Conservation (phyloP, 2,888 invertebrate species). For the Ophion costatus region DNA sequence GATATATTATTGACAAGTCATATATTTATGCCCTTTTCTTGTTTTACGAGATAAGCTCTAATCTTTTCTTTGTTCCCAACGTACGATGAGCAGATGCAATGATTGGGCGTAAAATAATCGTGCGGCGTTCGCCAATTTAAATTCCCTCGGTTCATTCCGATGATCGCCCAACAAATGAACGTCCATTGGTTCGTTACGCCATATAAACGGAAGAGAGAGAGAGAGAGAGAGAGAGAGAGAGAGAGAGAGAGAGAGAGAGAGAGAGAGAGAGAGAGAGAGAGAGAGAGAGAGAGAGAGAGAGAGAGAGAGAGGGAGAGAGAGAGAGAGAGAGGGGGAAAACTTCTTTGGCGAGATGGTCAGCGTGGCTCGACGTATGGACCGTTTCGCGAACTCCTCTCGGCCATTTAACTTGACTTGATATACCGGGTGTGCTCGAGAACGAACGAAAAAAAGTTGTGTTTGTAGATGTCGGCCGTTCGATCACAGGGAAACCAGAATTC, state of each 20-base stretch:
- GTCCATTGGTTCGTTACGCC: constrained; percentile 59
- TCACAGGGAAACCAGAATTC: constrained; percentile 30
- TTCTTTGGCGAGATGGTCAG: constrained; percentile 13
- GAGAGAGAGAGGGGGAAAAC: too few relatives aligned
- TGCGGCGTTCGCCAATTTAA: neutral
- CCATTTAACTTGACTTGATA: constrained; percentile 45
- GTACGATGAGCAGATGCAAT: neutral
- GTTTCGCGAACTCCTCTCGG: constrained; percentile 50
- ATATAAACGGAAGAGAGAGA: constrained; percentile 27
- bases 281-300: neutral
- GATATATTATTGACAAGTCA: too few relatives aligned
- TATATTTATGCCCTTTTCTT: too few relatives aligned
- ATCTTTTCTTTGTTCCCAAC: too few relatives aligned
- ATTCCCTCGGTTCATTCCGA: constrained; percentile 32
- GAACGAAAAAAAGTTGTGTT: neutral
- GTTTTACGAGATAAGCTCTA: too few relatives aligned
- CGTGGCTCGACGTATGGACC: neutral
- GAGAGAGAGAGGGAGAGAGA: too few relatives aligned
- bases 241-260: too few relatives aligned
- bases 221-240: too few relatives aligned
- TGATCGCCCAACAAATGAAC: constrained; percentile 51
- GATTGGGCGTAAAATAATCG: constrained; percentile 10
- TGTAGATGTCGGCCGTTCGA: neutral
- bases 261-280: neutral
- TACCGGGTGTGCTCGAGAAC: constrained; percentile 51